Evolutionary conservation across 2,888 invertebrate genomes (phyloP).

Genomic region (Phengaris arion): DNA sequence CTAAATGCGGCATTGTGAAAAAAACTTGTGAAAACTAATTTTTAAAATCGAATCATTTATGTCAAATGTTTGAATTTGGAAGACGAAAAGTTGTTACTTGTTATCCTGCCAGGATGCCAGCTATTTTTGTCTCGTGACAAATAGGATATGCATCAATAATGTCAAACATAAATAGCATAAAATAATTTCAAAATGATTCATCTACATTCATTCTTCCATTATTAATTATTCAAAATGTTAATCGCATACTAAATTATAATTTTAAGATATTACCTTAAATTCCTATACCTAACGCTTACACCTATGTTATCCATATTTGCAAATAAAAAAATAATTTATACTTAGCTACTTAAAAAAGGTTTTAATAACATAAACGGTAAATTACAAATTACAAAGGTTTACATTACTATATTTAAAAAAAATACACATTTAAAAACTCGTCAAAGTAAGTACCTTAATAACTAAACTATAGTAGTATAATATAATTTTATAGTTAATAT

Average conservation of each 20-base stretch:
- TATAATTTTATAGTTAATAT: too few relatives aligned
- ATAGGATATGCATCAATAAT: constrained; percentile 13
- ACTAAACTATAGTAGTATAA: too few relatives aligned
- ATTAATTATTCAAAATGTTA: neutral
- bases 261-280: neutral
- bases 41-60: neutral
- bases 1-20: too few relatives aligned
- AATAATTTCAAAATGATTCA: neutral
- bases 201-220: neutral
- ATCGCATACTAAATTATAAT: neutral
- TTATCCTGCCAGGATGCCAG: constrained; percentile 7
- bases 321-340: too few relatives aligned
- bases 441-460: neutral
- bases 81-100: neutral
- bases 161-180: neutral
- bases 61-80: neutral
- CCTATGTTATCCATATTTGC: too few relatives aligned
- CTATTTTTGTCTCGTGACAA: constrained; percentile 9
- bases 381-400: too few relatives aligned
- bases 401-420: too few relatives aligned
- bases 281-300: too few relatives aligned
- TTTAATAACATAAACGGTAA: too few relatives aligned
- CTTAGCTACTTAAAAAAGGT: too few relatives aligned
- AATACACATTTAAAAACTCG: neutral
- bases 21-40: neutral